phyloP scores from a whole-genome alignment of 2,797 vertebrate species.

The Crocodylus rhombifer region DNA sequence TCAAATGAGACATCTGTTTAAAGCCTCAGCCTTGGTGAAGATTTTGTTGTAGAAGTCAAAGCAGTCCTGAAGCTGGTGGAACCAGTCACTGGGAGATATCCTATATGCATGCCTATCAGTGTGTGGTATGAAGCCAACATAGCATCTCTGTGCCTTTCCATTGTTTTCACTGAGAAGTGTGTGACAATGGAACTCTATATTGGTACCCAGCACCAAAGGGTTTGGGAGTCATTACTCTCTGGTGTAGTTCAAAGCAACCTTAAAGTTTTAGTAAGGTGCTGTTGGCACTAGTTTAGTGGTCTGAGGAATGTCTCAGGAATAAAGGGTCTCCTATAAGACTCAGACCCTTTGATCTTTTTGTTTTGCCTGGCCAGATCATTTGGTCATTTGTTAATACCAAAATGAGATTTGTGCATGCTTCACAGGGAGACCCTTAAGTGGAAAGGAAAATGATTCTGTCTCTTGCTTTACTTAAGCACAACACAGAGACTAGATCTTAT shows the following conservation, averaged over 20 bases:
- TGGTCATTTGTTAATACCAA: neutral
- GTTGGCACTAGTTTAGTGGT: neutral
- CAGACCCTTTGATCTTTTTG: neutral
- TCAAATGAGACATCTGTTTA: no score
- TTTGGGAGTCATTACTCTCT: neutral
- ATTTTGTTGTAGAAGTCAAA: neutral
- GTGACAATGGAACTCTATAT: neutral
- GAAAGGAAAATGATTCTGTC: neutral
- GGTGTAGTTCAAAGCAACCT: neutral
- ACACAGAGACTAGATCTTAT: neutral
- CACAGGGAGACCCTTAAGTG: neutral
- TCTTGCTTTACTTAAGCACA: constrained; percentile 20
- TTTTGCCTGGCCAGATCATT: neutral
- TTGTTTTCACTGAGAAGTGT: neutral
- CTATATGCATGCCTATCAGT: neutral
- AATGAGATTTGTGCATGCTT: neutral
- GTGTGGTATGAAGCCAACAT: neutral
- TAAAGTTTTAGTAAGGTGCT: neutral
- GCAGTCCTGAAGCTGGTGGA: neutral
- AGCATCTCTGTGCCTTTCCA: neutral
- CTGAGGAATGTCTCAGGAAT: neutral
- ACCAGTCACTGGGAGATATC: neutral
- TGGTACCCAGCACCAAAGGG: neutral
- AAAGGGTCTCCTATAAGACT: neutral
- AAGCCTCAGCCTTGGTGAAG: neutral